These are phyloP conservation scores for Lingula anatina DNA, from an alignment of 2,888 invertebrate genomes.

Conservation along the genomic window DNA sequence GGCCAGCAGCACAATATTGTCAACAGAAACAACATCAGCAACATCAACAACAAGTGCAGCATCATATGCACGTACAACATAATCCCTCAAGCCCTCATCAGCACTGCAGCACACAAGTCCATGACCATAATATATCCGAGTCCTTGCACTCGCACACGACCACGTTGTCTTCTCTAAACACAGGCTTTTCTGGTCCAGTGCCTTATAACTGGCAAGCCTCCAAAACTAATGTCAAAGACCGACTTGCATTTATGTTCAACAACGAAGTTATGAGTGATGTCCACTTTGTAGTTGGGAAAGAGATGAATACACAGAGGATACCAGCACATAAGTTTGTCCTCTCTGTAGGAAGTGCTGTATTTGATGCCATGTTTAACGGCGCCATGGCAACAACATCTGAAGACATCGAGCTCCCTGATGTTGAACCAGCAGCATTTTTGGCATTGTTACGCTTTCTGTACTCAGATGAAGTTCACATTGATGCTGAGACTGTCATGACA, in stretches of 20 bases:
- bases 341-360: slow-evolving; percentile 77
- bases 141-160: too few species aligned
- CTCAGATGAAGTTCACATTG: slow-evolving; percentile 77
- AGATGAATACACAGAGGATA: slow-evolving; percentile 59
- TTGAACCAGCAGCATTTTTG: slow-evolving; percentile 76
- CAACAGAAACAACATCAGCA: too few species aligned
- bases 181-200: too few species aligned
- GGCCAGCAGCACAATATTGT: too few species aligned
- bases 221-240: slow-evolving; percentile 70
- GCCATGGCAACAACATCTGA: slow-evolving; percentile 37
- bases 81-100: too few species aligned
- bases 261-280: slow-evolving; percentile 68
- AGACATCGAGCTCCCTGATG: slow-evolving; percentile 76
- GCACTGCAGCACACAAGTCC: too few species aligned
- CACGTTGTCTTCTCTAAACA: too few species aligned
- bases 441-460: slow-evolving; percentile 67
- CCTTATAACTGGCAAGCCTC: slow-evolving; percentile 62
- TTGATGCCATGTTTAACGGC: slow-evolving; percentile 82
- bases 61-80: too few species aligned
- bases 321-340: slow-evolving; percentile 69
- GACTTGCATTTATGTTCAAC: slow-evolving; percentile 67
- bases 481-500: slow-evolving; percentile 81
- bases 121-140: too few species aligned
- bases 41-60: too few species aligned
- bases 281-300: slow-evolving; percentile 73